A percentile compares a stretch with the other conserved stretches of the same genome.
These are phyloP conservation scores for Willisornis vidua DNA, from an alignment of 2,113 vertebrate species.

Conservation along the genomic window DNA sequence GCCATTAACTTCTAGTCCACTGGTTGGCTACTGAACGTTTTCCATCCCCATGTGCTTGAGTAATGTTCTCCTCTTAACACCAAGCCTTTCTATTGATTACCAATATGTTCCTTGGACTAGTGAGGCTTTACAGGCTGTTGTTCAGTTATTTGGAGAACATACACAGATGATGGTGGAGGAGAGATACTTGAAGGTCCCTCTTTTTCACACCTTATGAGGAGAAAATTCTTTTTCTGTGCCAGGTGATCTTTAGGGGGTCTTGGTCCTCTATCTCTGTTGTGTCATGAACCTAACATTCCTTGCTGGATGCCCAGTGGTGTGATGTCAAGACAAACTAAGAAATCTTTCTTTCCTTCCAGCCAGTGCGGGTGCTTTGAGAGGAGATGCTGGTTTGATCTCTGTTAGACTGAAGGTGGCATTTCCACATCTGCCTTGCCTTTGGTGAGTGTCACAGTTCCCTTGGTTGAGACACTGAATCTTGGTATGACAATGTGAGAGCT, in stretches of 20 bases:
- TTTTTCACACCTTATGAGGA: background rate
- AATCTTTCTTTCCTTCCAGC: background rate
- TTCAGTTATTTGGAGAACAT: background rate
- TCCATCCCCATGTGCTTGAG: background rate
- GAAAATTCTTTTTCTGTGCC: background rate
- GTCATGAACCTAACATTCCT: background rate
- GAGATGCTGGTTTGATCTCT: background rate
- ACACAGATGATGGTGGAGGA: background rate
- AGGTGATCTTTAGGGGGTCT: accelerated
- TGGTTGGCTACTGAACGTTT: background rate
- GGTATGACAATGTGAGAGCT: background rate
- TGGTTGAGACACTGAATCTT: background rate
- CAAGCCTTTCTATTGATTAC: background rate
- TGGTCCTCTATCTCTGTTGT: background rate
- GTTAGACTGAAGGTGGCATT: background rate
- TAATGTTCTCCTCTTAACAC: background rate
- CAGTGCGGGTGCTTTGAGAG: background rate
- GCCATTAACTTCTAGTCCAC: background rate
- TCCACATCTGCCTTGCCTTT: background rate
- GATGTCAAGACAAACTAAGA: background rate
- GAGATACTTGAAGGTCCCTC: background rate
- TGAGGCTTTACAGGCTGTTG: background rate
- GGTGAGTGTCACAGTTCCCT: background rate
- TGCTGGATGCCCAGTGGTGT: background rate
- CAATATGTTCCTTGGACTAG: background rate